phyloP scores from a whole-genome alignment of 2,888 invertebrate genomes.

The Cephonodes hylas region DNA sequence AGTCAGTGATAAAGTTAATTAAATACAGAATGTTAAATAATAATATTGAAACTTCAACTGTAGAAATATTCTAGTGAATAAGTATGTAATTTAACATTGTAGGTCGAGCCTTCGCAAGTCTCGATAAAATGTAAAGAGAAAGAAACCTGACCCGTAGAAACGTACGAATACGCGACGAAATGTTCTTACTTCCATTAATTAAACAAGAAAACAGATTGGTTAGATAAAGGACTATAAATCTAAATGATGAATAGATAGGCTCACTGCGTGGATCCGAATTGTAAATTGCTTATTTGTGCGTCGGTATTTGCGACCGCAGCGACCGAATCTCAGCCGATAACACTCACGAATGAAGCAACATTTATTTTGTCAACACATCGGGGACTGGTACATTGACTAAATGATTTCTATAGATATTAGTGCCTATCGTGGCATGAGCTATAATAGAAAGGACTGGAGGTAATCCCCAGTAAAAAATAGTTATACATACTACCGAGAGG shows the following conservation, averaged over 20 bases:
- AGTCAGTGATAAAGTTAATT: too few relatives aligned
- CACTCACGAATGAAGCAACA: slow-evolving; percentile 11
- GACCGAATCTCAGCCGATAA: slow-evolving; percentile 32
- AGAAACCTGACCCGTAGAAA: slow-evolving; percentile 36
- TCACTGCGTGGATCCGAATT: slow-evolving; percentile 63
- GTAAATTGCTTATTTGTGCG: slow-evolving; percentile 72
- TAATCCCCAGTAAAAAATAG: too few relatives aligned
- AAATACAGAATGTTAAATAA: too few relatives aligned
- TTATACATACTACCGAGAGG: too few relatives aligned
- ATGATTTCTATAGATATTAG: neutral
- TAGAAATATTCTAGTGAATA: slow-evolving; percentile 29
- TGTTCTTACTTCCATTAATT: slow-evolving; percentile 74
- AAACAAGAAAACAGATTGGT: slow-evolving; percentile 75
- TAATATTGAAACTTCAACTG: too few relatives aligned
- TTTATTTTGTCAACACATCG: neutral
- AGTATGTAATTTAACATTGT: slow-evolving; percentile 20
- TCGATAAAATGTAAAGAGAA: slow-evolving; percentile 37
- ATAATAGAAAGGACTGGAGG: too few relatives aligned
- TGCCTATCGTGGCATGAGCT: too few relatives aligned
- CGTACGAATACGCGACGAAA: slow-evolving; percentile 47
- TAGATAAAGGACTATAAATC: slow-evolving; percentile 78
- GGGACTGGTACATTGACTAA: neutral
- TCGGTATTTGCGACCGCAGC: slow-evolving; percentile 38
- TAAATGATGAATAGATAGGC: slow-evolving; percentile 77
- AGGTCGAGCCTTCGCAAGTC: slow-evolving; percentile 26